Evolutionary conservation across 2,888 invertebrate genomes (phyloP), one percentile per base, ranked within the genome.

Genomic region (Andricus curvator): DNA sequence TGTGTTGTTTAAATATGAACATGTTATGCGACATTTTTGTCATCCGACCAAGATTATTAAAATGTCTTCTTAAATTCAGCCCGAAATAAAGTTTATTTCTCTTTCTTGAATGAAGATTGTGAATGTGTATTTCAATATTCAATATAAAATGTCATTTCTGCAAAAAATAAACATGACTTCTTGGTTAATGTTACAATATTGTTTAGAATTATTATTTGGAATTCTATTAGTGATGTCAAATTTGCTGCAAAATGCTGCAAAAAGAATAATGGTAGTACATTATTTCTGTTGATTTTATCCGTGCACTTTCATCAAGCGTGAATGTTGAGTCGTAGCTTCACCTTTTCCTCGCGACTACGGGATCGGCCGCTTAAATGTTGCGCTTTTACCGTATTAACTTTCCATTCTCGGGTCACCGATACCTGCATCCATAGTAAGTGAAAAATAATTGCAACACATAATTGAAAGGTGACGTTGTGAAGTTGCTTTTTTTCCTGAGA

Each of bases 391-490:
- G 20, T n/a, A 3, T 11, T 51, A 56, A 74, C 74, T 74, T 74
- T 74, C 74, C 56, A 74, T 56, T 74, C 56, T 37, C 56, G 56
- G 20, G 56, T 29, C 74, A 29, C 74, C 37, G n/a, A 37, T 44
- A 70, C 20, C 8, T 48, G 25, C 48, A 44, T 67, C 22, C 48
- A 70, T 29, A 70, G 48, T 22, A 37, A 74, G 33, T 74, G 51
- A 56, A 74, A 74, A 74, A 74, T 74, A 74, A 56, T 74, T 74
- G 74, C 74, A 74, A 74, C 74, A 74, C n/a, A n/a, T 37, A 56
- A 56, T 48, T 48, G 29, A 56, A 37, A 74, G 56, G 51, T 56
- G 29, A 44, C 56, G 51, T 70, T 29, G 15, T 29, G 20, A 20
- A 48, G 20, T 29, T 51, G n/a, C 5, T 11, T 51, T 74, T 74